Evolutionary conservation across 2,113 vertebrate genomes (phyloP).

Genomic region (Megaceryle torquata): DNA sequence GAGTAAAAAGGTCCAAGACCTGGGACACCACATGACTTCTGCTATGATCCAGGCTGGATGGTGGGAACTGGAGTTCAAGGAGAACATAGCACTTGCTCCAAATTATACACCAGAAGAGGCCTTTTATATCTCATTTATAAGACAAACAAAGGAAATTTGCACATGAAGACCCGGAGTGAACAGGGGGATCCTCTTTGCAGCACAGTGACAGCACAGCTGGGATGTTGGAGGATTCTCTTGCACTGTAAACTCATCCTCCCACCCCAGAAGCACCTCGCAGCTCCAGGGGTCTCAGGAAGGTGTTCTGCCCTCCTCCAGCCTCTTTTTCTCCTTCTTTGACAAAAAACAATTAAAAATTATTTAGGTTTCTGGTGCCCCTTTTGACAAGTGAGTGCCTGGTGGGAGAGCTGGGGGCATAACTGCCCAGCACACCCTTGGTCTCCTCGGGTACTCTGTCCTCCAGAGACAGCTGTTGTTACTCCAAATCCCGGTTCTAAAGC

Average conservation of each 20-base stretch:
- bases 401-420: background rate
- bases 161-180: background rate
- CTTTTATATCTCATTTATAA: background rate
- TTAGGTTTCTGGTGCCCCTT: background rate
- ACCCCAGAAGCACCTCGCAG: background rate
- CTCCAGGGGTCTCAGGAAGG: background rate
- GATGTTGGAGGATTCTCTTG: background rate
- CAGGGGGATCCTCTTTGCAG: background rate
- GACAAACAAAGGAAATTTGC: background rate
- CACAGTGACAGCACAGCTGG: background rate
- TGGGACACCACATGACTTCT: background rate
- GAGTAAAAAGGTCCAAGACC: background rate
- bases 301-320: background rate
- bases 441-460: fast-evolving
- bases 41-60: background rate
- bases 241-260: background rate
- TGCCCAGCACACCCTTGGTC: background rate
- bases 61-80: background rate
- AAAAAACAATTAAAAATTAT: background rate
- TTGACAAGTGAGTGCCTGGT: background rate
- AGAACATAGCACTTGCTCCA: background rate
- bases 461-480: background rate
- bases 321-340: background rate
- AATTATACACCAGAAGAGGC: background rate
- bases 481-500: background rate